Base-by-base conservation (phyloP, 2,113 vertebrate genomes). In the Argyrosomus japonicus region DNA sequence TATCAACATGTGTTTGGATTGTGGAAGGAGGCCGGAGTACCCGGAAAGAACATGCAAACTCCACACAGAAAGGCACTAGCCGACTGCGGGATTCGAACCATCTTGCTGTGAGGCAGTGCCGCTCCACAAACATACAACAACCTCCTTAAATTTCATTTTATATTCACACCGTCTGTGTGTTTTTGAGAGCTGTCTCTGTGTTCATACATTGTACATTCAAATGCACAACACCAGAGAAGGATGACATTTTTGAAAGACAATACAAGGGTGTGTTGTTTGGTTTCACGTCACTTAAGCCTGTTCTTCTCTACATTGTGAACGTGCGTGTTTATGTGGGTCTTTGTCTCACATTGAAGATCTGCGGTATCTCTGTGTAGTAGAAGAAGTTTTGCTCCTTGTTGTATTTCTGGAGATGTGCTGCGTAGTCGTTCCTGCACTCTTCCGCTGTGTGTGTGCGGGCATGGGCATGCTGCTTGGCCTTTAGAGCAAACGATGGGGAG, bases 341-440 rank as follows among this genome's bases (percentile, higher is more conserved):
- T 45, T 11, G 5, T 36, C 95, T 96, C 89, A 97, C 97, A 13
- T 96, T 96, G 62, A 95, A 96, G 77, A 96, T 94, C 60, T 95
- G 92, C 1, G 97, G 96, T 83, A 97, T 96, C 75, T 97, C 96
- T 0, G 92, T 71, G 82, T 95, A 96, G 79, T 97, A 98, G 87
- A 94, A 95, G 73, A 64, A 56, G 70, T 95, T 96, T 86, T 98
- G 97, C 18, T 97, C 96, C 27, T 95, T 95, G 93, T 97, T 98
- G 92, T 95, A 97, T 54, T 95, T 97, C 93, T 98, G 97, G 0
- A 97, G 95, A 57, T 95, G 93, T 7, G 95, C 92, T 0, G 97
- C 97, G 0, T 98, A 98, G 27, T 97, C 96, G 0, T 95, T 97
- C 91, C 96, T 96, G 92, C 95, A 96, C 78, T 97, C 96, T 43